Evolutionary conservation across 2,797 vertebrate species (phyloP), one percentile per base, ranked within the genome.

Genomic region (Lithobates pipiens): DNA sequence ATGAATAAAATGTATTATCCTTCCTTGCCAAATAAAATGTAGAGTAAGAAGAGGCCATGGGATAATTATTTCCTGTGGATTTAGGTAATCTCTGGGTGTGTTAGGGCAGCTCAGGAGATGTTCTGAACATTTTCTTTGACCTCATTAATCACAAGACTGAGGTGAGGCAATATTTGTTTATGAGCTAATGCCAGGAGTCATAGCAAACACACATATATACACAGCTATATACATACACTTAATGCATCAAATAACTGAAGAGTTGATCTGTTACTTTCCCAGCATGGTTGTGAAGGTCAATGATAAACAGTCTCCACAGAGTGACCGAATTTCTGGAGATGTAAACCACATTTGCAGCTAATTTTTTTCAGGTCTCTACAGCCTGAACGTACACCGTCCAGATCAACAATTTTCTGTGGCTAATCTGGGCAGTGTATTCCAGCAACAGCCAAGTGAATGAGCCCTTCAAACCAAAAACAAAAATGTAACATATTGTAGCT

Each of bases 81-180:
- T 29, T 76, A 54, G 9, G 39, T 57, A 83, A 83, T 57, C 69
- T 15, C 57, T 74, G 80, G 85, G 85, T 78, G 85, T 83, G 80
- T 29, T 8, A 10, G 25, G 68, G 57, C 76, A 57, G 61, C 70
- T 87, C 69, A n/a, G 61, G 75, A 76, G 76, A 78, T 80, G 76
- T 57, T 75, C 21, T n/a, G 80, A 36, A 82, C 80, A 63, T 82
- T 82, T 71, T 75, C 27, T 57, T 11, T 76, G 63, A 39, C 72
- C 81, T 80, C 67, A 65, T 46, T 77, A 77, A 39, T 67, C 44
- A 36, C 68, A 46, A 85, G 72, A 76, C 18, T 65, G 80, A 78
- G 69, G 80, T 83, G 85, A 83, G 70, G 85, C 80, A 87, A 87
- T 87, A 72, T 79, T 83, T 87, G 76, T 83, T 83, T 83, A 87